These are phyloP conservation scores for Hermaeophaga mercurialis DNA, from an alignment of 2,888 invertebrate genomes.

Conservation along the genomic window DNA sequence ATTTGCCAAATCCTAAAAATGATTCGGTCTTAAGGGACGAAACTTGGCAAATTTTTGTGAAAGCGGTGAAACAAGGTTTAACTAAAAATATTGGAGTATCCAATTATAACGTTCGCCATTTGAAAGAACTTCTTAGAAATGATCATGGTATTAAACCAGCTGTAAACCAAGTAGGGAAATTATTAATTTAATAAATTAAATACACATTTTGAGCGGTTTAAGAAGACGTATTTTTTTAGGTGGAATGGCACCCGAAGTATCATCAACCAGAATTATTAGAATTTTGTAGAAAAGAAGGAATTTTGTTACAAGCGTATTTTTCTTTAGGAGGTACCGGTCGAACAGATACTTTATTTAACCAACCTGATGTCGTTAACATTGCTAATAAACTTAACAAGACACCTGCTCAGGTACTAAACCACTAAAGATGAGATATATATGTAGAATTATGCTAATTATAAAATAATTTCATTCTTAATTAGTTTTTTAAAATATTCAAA, in stretches of 20 bases:
- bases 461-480: too few relatives aligned
- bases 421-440: too few relatives aligned
- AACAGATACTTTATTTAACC: conserved; percentile 57
- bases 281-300: conserved; percentile 68
- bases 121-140: conserved; percentile 65
- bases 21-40: conserved; percentile 64
- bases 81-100: conserved; percentile 78
- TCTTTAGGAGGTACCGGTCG: conserved; percentile 70
- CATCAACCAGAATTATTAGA: conserved; percentile 66
- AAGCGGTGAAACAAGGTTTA: conserved; percentile 66
- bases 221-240: conserved; percentile 68
- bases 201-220: too few relatives aligned
- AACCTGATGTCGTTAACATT: conserved; percentile 64
- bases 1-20: conserved; percentile 58
- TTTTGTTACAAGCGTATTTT: conserved; percentile 79
- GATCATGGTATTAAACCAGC: conserved; percentile 66
- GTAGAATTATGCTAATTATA: too few relatives aligned
- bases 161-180: conserved; percentile 78
- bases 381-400: conserved; percentile 64
- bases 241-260: conserved; percentile 81
- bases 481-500: too few relatives aligned
- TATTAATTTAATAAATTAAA: too few relatives aligned
- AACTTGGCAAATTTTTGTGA: conserved; percentile 72
- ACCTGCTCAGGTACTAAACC: conserved; percentile 63
- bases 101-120: conserved; percentile 74